Conservation (phyloP, 2,113 vertebrate species). For the Thymallus thymallus region DNA sequence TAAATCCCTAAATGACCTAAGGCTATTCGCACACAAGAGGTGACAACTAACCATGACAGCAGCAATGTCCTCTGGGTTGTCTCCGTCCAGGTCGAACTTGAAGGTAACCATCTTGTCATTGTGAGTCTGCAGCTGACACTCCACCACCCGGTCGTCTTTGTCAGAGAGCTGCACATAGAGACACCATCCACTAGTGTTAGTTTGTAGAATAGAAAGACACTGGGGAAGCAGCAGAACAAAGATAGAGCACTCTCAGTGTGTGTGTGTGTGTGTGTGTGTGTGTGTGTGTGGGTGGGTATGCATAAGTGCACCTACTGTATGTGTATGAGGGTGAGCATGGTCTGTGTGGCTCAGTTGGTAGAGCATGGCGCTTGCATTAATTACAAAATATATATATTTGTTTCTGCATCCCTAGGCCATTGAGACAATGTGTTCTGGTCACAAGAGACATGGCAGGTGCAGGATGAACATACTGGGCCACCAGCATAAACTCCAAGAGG, state of each 20-base stretch:
- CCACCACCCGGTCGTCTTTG: constrained; percentile 93
- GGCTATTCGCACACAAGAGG: background rate
- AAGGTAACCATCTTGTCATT: constrained; percentile 99
- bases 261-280: background rate
- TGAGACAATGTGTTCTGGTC: constrained; percentile 36
- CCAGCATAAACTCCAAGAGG: background rate
- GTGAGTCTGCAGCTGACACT: constrained; percentile 97
- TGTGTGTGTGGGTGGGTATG: background rate
- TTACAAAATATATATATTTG: too few species aligned
- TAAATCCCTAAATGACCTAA: background rate
- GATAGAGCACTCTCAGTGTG: background rate
- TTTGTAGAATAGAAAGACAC: too few species aligned
- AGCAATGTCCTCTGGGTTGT: constrained; percentile 94
- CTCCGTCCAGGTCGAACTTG: constrained; percentile 95
- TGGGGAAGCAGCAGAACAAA: too few species aligned
- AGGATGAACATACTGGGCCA: constrained; percentile 6
- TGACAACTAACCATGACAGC: constrained; percentile 85
- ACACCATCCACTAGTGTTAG: background rate
- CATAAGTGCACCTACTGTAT: background rate
- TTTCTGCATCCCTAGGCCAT: background rate
- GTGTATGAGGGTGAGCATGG: background rate
- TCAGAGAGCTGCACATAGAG: constrained; percentile 83
- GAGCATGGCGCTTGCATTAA: too few species aligned
- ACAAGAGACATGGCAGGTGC: constrained; percentile 17
- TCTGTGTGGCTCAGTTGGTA: background rate